Evolutionary conservation across 35 echinoderm and acorn worm genomes (phyloP), one percentile per base, ranked within the genome.

Genomic region (Antedon bifida): DNA sequence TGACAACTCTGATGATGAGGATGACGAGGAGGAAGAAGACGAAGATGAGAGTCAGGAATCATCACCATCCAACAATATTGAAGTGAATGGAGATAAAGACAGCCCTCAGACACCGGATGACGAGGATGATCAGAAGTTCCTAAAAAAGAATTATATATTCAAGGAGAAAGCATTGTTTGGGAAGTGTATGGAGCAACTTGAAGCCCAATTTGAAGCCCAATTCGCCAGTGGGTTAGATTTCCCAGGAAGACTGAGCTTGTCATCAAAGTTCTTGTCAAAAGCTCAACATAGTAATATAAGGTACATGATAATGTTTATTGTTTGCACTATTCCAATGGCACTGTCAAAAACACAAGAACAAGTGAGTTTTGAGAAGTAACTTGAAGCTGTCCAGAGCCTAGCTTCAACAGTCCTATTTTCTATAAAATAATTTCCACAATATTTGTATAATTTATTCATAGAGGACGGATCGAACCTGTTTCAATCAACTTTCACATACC

Each of bases 181-280:
- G 45, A 84, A 89, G 73, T 96, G 93, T 34, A 77, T 96, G 34
- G 89, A 91, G 77, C 89, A 96, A 73, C 86, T 91, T 9, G 81
- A 87, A 35, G 84, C 39, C 39, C 38, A 42, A 42, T 76, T 26
- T n/a, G n/a, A n/a, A n/a, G n/a, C n/a, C n/a, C 45, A 39, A 1
- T 88, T 87, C 75, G 36, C 81, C 39, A 77, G 34, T 38, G 85
- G 74, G 0, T 80, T 80, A 0, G 33, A 82, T 33, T 82, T 35
- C 28, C 75, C 34, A 19, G 82, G 88, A 30, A 31, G 90, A 21
- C 90, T 87, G 0, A 91, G 90, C 77, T 87, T 91, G 45, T 88
- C 81, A 5, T 79, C 85, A 30, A 87, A 87, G 31, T 91, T 91
- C 75, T 78, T 91, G 32, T 87, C 81, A 34, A 30, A 82, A 30